Conservation (phyloP, 2,797 vertebrate genomes). For the Perodicticus potto region DNA sequence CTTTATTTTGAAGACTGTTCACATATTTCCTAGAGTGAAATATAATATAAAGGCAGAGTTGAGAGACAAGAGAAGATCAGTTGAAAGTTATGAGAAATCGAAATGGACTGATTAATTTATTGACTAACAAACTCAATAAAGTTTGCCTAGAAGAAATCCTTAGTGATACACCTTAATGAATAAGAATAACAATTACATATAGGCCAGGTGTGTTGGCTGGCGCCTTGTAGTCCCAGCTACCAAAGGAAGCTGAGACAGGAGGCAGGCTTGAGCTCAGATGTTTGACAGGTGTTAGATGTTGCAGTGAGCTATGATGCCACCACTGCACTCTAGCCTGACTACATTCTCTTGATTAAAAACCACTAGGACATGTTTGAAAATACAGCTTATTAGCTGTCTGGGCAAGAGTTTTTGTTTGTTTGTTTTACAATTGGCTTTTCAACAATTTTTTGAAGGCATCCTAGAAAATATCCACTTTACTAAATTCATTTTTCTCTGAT, state of each 20-base stretch:
- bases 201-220: background rate
- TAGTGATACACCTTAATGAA: conserved; percentile 16
- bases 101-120: conserved; percentile 60
- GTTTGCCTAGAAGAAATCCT: conserved; percentile 49
- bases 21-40: conserved; percentile 35
- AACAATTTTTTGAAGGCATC: conserved; percentile 58
- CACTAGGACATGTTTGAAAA: background rate
- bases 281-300: no score
- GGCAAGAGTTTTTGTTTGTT: background rate
- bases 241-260: no score
- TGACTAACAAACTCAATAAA: conserved; percentile 65
- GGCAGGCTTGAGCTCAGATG: no score
- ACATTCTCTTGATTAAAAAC: conserved; percentile 19
- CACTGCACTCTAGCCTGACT: background rate
- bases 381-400: background rate
- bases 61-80: background rate
- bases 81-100: conserved; percentile 55
- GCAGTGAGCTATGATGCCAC: no score
- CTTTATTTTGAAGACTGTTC: conserved; percentile 46
- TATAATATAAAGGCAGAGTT: background rate
- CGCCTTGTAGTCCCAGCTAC: no score
- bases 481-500: conserved; percentile 13
- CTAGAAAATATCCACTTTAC: conserved; percentile 19
- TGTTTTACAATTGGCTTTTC: conserved; percentile 33
- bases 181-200: conserved; percentile 43